These are phyloP conservation scores for Calephelis virginiensis DNA, from an alignment of 1,140 invertebrate species.

Conservation along the genomic window DNA sequence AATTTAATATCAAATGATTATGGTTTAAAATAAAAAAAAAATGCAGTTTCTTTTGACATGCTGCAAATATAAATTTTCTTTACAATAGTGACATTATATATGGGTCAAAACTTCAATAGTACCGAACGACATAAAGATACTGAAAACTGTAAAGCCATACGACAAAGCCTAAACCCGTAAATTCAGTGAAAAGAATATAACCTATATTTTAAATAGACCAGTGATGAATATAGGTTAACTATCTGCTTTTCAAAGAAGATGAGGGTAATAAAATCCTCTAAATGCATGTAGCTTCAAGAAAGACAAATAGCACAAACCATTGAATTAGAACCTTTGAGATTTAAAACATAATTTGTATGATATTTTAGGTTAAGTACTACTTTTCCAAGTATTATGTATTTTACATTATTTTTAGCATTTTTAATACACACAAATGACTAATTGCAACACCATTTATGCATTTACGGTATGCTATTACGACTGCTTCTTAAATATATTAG, in stretches of 20 bases:
- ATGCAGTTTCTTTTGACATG: background rate
- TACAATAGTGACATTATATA: background rate
- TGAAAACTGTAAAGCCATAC: background rate
- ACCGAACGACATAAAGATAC: background rate
- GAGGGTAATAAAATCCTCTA: background rate
- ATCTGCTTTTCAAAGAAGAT: slow-evolving; percentile 6
- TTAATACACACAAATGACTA: too few relatives aligned
- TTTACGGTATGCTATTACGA: too few relatives aligned
- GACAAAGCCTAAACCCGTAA: background rate
- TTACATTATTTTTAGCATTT: too few relatives aligned
- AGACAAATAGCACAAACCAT: background rate
- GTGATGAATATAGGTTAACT: background rate
- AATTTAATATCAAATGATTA: background rate
- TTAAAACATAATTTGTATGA: background rate
- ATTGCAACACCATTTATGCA: too few relatives aligned
- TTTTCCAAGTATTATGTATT: too few relatives aligned
- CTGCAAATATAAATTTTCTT: background rate
- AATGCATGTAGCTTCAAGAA: background rate
- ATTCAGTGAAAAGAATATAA: background rate
- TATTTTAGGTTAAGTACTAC: background rate
- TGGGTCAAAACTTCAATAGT: slow-evolving; percentile 8
- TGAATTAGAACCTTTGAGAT: background rate
- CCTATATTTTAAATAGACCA: background rate
- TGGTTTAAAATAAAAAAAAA: background rate
- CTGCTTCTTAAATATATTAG: too few relatives aligned